Conservation (phyloP, 2,113 vertebrate species). For the Opisthocomus hoazin region DNA sequence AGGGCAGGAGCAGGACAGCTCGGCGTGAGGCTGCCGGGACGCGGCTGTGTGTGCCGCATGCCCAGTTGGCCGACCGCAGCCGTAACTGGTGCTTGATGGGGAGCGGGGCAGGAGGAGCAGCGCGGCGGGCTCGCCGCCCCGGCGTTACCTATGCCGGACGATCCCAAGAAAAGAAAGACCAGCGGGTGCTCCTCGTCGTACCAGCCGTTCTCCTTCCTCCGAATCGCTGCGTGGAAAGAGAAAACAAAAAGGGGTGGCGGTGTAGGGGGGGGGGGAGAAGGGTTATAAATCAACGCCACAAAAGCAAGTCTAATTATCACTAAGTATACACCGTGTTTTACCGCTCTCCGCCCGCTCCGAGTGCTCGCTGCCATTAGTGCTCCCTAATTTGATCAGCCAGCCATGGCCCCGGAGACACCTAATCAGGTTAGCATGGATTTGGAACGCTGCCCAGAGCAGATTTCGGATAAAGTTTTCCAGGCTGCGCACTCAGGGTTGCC, state of each 20-base stretch:
- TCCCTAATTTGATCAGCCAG: conserved; percentile 93
- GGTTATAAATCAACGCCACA: conserved; percentile 84
- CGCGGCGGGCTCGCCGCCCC: background rate
- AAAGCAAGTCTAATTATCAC: conserved; percentile 84
- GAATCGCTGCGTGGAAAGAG: conserved; percentile 80
- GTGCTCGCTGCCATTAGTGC: conserved; percentile 92
- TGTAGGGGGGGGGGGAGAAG: conserved; percentile 21
- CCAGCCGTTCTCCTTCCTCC: conserved; percentile 98
- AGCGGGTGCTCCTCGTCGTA: conserved; percentile 96
- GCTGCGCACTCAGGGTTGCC: conserved; percentile 79
- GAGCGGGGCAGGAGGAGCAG: too few relatives aligned
- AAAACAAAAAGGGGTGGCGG: background rate
- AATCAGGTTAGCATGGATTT: conserved; percentile 99
- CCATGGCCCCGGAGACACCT: conserved; percentile 88
- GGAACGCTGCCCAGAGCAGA: conserved; percentile 81
- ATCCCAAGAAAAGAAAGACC: conserved; percentile 96
- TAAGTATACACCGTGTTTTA: conserved; percentile 84
- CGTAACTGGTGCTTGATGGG: too few relatives aligned
- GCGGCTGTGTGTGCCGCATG: too few relatives aligned
- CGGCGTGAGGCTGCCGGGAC: too few relatives aligned
- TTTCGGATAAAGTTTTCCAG: conserved; percentile 81
- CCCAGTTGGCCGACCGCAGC: background rate
- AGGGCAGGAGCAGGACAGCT: too few relatives aligned
- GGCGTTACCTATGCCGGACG: conserved; percentile 92
- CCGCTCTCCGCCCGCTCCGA: conserved; percentile 82